phyloP scores from a whole-genome alignment of 2,797 vertebrate species.

The Myotis vivesi region DNA sequence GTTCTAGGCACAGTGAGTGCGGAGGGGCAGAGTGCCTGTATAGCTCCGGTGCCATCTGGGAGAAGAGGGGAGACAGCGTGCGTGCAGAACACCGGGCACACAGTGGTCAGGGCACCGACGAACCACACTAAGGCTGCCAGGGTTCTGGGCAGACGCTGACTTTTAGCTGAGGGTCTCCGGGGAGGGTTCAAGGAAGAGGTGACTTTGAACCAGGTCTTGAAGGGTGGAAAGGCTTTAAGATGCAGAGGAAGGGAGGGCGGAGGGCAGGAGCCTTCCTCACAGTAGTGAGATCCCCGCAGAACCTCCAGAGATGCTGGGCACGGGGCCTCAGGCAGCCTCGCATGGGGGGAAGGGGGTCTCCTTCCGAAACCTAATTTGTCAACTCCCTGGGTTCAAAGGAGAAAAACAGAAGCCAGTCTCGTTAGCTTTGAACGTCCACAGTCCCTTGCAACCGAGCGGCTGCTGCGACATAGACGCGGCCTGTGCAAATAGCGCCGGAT shows the following conservation, averaged over 20 bases:
- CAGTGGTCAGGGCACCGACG: neutral
- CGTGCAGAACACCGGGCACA: neutral
- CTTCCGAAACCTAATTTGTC: constrained; percentile 75
- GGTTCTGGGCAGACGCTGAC: neutral
- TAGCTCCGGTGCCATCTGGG: neutral
- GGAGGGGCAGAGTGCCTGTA: neutral
- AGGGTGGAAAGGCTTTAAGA: constrained; percentile 47
- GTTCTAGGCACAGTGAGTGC: neutral
- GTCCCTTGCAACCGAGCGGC: constrained; percentile 58
- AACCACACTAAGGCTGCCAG: neutral
- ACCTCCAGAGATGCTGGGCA: neutral
- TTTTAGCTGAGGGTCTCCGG: constrained; percentile 36
- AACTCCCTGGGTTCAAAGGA: constrained; percentile 69
- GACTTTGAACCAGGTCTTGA: constrained; percentile 71
- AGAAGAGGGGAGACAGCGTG: neutral
- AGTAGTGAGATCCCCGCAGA: constrained; percentile 42
- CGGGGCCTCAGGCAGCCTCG: neutral
- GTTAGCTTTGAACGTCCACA: constrained; percentile 67
- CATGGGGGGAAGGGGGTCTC: constrained; percentile 50
- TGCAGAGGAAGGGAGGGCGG: neutral
- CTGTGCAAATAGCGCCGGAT: constrained; percentile 66
- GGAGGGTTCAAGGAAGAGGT: constrained; percentile 59
- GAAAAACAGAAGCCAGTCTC: constrained; percentile 72
- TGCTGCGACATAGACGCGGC: constrained; percentile 44
- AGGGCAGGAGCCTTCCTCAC: neutral